Percentiles rank a stretch among this genome's conserved stretches.
Conservation (phyloP, 2,113 vertebrate species). For the Mesocricetus auratus region DNA sequence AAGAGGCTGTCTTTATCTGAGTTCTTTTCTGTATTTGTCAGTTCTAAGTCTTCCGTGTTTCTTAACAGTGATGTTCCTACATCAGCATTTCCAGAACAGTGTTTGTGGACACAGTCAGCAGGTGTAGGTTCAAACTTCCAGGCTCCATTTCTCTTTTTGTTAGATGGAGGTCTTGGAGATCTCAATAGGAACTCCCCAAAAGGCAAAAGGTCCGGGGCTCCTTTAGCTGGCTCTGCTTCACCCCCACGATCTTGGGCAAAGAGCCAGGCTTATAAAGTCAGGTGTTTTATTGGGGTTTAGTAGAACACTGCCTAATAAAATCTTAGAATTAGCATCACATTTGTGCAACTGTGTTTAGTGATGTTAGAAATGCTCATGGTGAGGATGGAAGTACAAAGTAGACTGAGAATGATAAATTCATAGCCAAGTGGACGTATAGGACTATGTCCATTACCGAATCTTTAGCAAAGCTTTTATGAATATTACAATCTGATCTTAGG, state of each 20-base stretch:
- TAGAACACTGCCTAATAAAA: neutral
- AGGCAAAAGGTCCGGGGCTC: neutral
- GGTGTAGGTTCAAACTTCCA: neutral
- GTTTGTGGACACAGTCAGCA: neutral
- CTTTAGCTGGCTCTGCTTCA: neutral
- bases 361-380: neutral
- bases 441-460: neutral
- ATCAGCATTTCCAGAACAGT: neutral
- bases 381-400: neutral
- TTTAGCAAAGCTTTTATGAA: slow-evolving; percentile 49
- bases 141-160: neutral
- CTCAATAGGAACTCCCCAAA: neutral
- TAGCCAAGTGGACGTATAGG: neutral
- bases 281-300: slow-evolving; percentile 42
- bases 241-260: neutral
- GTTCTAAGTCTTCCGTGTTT: neutral
- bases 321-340: slow-evolving; percentile 17
- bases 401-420: neutral
- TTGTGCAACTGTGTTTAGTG: slow-evolving; percentile 40
- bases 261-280: slow-evolving; percentile 53
- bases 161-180: neutral
- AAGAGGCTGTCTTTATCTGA: neutral
- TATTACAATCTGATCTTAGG: neutral
- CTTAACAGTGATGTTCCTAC: neutral
- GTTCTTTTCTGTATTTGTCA: neutral